A percentile compares a stretch with the other conserved stretches of the same genome.
phyloP scores from a whole-genome alignment of 2,113 vertebrate species.

The Ictalurus punctatus region DNA sequence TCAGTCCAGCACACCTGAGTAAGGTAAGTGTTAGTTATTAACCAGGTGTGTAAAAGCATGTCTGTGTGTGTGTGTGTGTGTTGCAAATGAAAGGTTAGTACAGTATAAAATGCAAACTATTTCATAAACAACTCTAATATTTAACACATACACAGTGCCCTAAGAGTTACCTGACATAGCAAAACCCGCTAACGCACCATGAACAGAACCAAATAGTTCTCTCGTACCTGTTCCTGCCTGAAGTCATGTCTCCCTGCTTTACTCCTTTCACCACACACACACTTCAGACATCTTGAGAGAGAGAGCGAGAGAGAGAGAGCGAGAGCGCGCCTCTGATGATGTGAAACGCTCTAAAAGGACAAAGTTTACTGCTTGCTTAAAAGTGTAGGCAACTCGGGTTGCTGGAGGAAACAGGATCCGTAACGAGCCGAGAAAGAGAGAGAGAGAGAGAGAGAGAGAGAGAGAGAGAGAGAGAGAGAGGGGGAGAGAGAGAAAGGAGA shows the following conservation, averaged over 20 bases:
- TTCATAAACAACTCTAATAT: not conserved
- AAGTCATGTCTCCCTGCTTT: slow-evolving; percentile 33
- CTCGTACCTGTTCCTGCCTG: slow-evolving; percentile 37
- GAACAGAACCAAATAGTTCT: not conserved
- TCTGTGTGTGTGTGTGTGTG: not conserved
- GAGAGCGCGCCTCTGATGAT: not conserved
- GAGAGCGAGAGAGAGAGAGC: not conserved
- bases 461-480: not conserved
- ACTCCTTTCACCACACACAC: slow-evolving; percentile 6
- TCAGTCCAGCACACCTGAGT: not conserved
- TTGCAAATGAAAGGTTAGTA: not conserved
- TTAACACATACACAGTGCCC: not conserved
- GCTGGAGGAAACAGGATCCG: slow-evolving; percentile 52
- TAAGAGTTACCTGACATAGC: not conserved
- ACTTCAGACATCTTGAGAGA: not conserved
- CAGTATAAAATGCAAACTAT: not conserved
- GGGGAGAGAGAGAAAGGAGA: not conserved
- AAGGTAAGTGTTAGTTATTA: not conserved
- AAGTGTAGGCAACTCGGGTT: slow-evolving; percentile 48
- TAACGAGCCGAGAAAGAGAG: not conserved
- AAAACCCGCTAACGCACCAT: not conserved
- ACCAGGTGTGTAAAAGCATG: not conserved
- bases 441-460: slow-evolving; percentile 32
- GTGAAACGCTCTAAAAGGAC: not conserved
- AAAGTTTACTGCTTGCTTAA: slow-evolving; percentile 21